Evolutionary conservation across 2,888 invertebrate species (phyloP), one percentile per base, ranked within the genome.

Genomic region (Eristalinus sepulchralis): DNA sequence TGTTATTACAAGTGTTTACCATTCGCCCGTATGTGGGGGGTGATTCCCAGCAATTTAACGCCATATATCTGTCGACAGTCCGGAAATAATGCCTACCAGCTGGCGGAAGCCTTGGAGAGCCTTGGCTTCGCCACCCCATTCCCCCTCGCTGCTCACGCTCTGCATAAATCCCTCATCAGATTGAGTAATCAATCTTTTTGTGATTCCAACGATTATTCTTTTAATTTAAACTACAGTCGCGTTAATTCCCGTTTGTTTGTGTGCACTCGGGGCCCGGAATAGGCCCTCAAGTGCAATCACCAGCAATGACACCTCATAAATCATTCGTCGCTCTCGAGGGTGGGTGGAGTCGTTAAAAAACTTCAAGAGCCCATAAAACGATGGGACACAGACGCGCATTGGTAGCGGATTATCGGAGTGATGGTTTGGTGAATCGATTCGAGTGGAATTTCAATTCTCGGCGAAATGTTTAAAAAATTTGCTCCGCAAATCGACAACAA

Each of bases 181-280:
- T 83, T 83, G 78, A 86, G 82, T 62, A 71, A 86, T 86, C 86
- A 86, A 86, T 86, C 86, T 86, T 83, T 71, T 73, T 27, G 27
- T 63, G 83, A 86, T 71, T 83, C 73, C 70, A 86, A 55, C 47
- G 83, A 86, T 86, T 83, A 82, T 86, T 86, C 78, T 79, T 79
- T 83, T 86, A 86, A 86, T 83, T 86, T 86, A 86, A 86, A 86
- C 83, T 83, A 83, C 86, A 83, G 78, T 64, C 86, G 86, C 86
- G 86, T 86, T 86, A 86, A 86, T 86, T 86, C 78, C 77, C 62
- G 62, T 82, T 31, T 34, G 55, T 68, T 64, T 70, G 64, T 63
- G 39, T 80, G 66, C 55, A n/a, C 22, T 6, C 57, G 57, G 11
- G 27, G 31, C 24, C 53, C 78, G 73, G 83, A 79, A 83, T 83